Evolutionary conservation across 2,113 vertebrate species (phyloP).

Genomic region (Thunnus maccoyii): DNA sequence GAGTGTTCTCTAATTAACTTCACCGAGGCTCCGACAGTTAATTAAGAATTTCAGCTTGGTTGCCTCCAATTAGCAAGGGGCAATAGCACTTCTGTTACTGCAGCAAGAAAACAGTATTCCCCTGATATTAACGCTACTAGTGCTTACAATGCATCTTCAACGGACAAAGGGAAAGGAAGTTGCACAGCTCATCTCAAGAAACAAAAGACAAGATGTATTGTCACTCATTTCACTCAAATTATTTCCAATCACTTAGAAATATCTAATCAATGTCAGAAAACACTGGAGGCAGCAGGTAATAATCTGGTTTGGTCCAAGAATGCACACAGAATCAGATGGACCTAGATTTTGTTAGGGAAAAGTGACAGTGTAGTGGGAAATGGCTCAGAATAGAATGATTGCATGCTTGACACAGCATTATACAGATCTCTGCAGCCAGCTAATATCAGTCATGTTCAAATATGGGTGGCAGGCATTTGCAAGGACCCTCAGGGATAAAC

Average conservation of each 20-base stretch:
- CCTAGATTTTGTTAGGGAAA: background rate
- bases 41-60: slow-evolving; percentile 89
- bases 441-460: slow-evolving; percentile 2
- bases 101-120: slow-evolving; percentile 76
- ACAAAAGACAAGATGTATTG: slow-evolving; percentile 46
- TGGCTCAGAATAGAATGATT: slow-evolving; percentile 2
- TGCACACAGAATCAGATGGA: background rate
- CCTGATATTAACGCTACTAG: slow-evolving; percentile 65
- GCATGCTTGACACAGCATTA: slow-evolving; percentile 14
- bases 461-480: slow-evolving; percentile 2
- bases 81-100: slow-evolving; percentile 79
- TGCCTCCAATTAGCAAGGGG: slow-evolving; percentile 87
- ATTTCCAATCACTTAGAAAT: slow-evolving; percentile 5
- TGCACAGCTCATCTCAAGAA: slow-evolving; percentile 14
- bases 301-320: background rate
- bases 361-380: background rate
- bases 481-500: slow-evolving; percentile 17
- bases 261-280: slow-evolving; percentile 13
- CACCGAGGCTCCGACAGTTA: slow-evolving; percentile 86
- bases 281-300: background rate
- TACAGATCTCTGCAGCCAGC: slow-evolving; percentile 10
- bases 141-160: slow-evolving; percentile 67
- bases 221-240: slow-evolving; percentile 11
- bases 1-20: slow-evolving; percentile 89
- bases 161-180: slow-evolving; percentile 48